Percentiles rank a stretch among this genome's conserved stretches.
Evolutionary conservation across 2,113 vertebrate species (phyloP).

Genomic region (Chamaea fasciata): DNA sequence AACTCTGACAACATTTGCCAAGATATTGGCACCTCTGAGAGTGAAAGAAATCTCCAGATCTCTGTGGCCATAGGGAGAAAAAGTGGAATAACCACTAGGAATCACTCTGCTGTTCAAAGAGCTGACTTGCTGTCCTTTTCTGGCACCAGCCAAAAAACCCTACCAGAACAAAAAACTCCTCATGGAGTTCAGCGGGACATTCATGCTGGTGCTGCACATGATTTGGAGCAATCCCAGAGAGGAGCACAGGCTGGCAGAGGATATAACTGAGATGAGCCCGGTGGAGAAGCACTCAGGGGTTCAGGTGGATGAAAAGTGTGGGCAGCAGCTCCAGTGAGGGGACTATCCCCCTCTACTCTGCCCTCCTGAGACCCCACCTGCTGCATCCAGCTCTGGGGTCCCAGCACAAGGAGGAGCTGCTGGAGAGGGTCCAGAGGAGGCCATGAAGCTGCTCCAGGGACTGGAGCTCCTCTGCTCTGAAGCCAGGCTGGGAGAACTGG

Average conservation of each 20-base stretch:
- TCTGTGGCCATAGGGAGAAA: background rate
- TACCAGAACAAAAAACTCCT: background rate
- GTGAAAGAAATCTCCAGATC: background rate
- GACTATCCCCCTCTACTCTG: background rate
- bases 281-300: background rate
- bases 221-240: background rate
- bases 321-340: background rate
- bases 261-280: background rate
- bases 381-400: background rate
- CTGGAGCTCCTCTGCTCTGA: background rate
- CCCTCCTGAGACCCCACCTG: background rate
- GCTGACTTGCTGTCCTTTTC: background rate
- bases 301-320: background rate
- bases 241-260: background rate
- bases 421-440: background rate
- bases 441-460: fast-evolving
- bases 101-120: background rate
- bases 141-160: background rate
- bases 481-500: background rate
- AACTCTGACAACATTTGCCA: background rate
- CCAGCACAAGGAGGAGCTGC: background rate
- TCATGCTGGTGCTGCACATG: background rate
- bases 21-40: background rate
- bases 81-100: background rate
- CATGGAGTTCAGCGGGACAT: background rate